These are phyloP conservation scores for Anthonomus grandis DNA, from an alignment of 1,140 invertebrate species.

Conservation along the genomic window DNA sequence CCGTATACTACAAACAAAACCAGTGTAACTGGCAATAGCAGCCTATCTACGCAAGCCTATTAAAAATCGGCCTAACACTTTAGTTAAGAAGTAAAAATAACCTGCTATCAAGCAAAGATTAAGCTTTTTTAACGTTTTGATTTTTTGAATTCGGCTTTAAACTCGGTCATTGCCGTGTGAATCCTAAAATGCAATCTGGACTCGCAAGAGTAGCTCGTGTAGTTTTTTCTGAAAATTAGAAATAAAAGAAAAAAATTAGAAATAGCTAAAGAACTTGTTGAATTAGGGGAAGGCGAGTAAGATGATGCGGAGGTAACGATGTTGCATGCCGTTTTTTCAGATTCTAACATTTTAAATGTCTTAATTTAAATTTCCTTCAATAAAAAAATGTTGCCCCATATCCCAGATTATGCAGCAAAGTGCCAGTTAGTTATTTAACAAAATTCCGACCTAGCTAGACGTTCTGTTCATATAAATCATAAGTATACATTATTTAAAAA, in stretches of 20 bases:
- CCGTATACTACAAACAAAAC: background rate
- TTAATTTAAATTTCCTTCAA: too few relatives aligned
- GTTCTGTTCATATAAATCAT: too few relatives aligned
- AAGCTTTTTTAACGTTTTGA: conserved; percentile 3
- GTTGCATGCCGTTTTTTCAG: too few relatives aligned
- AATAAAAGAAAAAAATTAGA: background rate
- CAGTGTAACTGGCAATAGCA: background rate
- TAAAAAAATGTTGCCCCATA: too few relatives aligned
- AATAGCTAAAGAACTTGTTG: too few relatives aligned
- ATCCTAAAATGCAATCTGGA: conserved; percentile 90
- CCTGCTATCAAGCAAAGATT: background rate
- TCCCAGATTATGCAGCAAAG: too few relatives aligned
- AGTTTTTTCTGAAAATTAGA: conserved; percentile 71
- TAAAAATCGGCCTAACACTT: background rate
- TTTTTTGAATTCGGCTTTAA: conserved; percentile 29
- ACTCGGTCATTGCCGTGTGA: conserved; percentile 69
- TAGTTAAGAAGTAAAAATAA: background rate
- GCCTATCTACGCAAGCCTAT: background rate
- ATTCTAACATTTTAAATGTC: too few relatives aligned
- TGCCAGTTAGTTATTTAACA: too few relatives aligned
- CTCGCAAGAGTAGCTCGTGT: conserved; percentile 85
- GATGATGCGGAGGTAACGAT: too few relatives aligned
- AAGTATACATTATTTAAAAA: too few relatives aligned
- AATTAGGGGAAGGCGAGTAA: too few relatives aligned
- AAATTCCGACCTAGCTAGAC: too few relatives aligned